A percentile compares a stretch with the other conserved stretches of the same genome.
Conservation (phyloP, 1,140 invertebrate genomes). For the Sesamia nonagrioides region DNA sequence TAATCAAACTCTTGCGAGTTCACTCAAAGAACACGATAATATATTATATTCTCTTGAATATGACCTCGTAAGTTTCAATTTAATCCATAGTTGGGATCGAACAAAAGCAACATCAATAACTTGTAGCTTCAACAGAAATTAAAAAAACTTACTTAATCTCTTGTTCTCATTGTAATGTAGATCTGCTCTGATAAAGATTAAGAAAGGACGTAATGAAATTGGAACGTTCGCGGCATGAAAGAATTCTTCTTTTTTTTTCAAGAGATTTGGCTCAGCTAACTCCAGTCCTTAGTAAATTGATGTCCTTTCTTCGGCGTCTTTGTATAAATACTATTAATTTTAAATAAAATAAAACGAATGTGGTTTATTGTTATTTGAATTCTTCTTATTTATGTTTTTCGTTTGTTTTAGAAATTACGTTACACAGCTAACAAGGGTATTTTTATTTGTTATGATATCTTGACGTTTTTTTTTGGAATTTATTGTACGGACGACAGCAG, state of each 20-base stretch:
- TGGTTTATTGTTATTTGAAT: too few species aligned
- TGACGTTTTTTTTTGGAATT: too few species aligned
- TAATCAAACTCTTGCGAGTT: too few species aligned
- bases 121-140: not conserved
- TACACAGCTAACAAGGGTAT: too few species aligned
- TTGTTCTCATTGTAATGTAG: conserved; percentile 12
- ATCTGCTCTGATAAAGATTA: conserved; percentile 9
- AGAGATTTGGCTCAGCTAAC: not conserved
- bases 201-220: conserved; percentile 19
- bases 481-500: too few species aligned
- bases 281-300: not conserved
- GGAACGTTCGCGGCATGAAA: not conserved
- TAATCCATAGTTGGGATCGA: not conserved
- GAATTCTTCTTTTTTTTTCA: not conserved
- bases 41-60: not conserved
- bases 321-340: too few species aligned
- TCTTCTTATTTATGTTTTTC: too few species aligned
- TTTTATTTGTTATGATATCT: too few species aligned
- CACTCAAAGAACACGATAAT: too few species aligned
- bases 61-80: not conserved
- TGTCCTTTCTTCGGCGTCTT: not conserved
- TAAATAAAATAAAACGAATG: too few species aligned
- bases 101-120: conserved; percentile 11
- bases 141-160: not conserved
- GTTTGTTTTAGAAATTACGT: too few species aligned